Percentiles rank a stretch among this genome's conserved stretches.
Evolutionary conservation across 1,140 invertebrate species (phyloP).

Genomic region (Drosophila obscura): DNA sequence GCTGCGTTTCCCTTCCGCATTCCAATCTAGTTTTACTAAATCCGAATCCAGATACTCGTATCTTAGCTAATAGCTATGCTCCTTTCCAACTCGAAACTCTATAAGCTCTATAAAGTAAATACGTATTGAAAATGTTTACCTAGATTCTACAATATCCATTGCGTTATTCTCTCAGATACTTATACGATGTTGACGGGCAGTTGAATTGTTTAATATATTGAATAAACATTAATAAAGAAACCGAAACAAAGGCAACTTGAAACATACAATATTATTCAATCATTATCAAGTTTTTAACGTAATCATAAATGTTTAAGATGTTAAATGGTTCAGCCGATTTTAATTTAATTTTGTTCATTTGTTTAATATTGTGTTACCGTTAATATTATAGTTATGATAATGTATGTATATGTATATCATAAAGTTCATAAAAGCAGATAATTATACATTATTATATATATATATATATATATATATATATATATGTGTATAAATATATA

Average conservation of each 20-base stretch:
- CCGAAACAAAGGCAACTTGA: conserved; percentile 26
- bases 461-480: conserved; percentile 38
- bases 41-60: conserved; percentile 33
- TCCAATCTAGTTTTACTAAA: conserved; percentile 46
- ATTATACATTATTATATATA: conserved; percentile 53
- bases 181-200: conserved; percentile 58
- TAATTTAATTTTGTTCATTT: conserved; percentile 46
- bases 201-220: conserved; percentile 69
- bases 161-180: conserved; percentile 68
- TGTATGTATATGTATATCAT: conserved; percentile 79
- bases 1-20: conserved; percentile 34
- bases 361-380: conserved; percentile 55
- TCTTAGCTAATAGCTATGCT: conserved; percentile 42
- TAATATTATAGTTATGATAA: conserved; percentile 76
- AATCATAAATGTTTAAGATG: conserved; percentile 77
- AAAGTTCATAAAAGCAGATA: conserved; percentile 66
- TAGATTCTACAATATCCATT: conserved; percentile 77
- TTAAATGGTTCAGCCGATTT: conserved; percentile 75
- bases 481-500: conserved; percentile 34
- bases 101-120: conserved; percentile 49
- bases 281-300: conserved; percentile 74
- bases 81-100: conserved; percentile 57
- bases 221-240: conserved; percentile 26
- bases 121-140: conserved; percentile 71
- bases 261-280: conserved; percentile 66